Conservation (phyloP, 2,797 vertebrate species). For the Spinibarbus caldwelli region DNA sequence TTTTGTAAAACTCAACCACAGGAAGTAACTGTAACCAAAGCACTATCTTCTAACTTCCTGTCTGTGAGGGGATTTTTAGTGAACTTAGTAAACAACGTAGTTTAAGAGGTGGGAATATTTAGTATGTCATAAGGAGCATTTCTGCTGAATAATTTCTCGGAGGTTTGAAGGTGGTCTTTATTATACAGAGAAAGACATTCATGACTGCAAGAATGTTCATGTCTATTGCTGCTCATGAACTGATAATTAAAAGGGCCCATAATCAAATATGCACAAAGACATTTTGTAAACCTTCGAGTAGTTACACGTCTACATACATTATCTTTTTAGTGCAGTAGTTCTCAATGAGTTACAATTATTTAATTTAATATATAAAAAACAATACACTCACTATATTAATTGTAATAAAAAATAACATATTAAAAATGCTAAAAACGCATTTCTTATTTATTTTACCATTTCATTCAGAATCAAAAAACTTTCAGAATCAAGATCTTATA, state of each 20-base stretch:
- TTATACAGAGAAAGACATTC: background rate
- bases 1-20: constrained; percentile 14
- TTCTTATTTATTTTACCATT: no score
- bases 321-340: background rate
- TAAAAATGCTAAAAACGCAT: no score
- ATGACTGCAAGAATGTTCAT: background rate
- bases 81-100: background rate
- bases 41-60: constrained; percentile 14
- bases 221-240: background rate
- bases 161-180: background rate
- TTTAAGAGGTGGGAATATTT: constrained; percentile 2
- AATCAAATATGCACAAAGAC: background rate
- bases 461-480: no score
- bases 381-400: no score
- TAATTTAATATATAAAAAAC: no score
- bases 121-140: background rate
- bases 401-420: no score
- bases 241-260: background rate
- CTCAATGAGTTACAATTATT: background rate
- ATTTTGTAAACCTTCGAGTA: background rate
- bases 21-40: constrained; percentile 36
- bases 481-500: no score
- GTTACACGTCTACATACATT: background rate
- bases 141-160: background rate
- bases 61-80: constrained; percentile 28